Base-by-base conservation (phyloP, 2,113 vertebrate species). In the Rattus norvegicus region DNA sequence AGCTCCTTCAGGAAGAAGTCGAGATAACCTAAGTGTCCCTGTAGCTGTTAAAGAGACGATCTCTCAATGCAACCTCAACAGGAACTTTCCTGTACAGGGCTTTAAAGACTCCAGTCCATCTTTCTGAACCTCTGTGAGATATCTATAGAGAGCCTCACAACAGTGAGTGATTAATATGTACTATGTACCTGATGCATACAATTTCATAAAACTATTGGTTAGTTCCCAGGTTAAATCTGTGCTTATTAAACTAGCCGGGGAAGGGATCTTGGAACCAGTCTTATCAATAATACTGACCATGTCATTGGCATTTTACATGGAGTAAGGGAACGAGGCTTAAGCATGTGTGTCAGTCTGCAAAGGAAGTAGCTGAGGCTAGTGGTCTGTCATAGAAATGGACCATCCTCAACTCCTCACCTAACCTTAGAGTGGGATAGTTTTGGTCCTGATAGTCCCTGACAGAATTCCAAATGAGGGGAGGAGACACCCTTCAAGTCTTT, bases 1-100 rank as follows among this genome's bases (percentile, higher is more conserved):
- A 89, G 77, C 33, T 88, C 28, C 77, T 17, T 89, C 39, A 65
- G n/a, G 67, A 90, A 92, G 59, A 88, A 95, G 26, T 17, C 67
- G 20, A 56, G 86, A 49, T 92, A 69, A 79, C 2, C 7, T 54
- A 80, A 69, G 26, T 73, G 86, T 12, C 11, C 5, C 13, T 69
- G 1, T 43, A 16, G 36, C 73, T 88, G 12, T 28, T 59, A n/a
- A 72, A 90, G 30, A 76, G 47, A 54, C 47, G 56, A 11, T 69
- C 33, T 88, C 5, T 72, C 43, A 67, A n/a, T 49, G 47, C 13
- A 19, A 28, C 22, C 47, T 0, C 19, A 85, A 4, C 10, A 63
- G 16, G 6, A 79, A 1, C 5, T 69, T 22, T 75, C 49, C n/a
- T 47, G 17, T 30, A 33, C 70, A 72, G 19, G 20, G 1, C 36